Base-by-base conservation (phyloP, 30 jellyfish, hydroid and myxozoan genomes). In the Aurelia coerulea region DNA sequence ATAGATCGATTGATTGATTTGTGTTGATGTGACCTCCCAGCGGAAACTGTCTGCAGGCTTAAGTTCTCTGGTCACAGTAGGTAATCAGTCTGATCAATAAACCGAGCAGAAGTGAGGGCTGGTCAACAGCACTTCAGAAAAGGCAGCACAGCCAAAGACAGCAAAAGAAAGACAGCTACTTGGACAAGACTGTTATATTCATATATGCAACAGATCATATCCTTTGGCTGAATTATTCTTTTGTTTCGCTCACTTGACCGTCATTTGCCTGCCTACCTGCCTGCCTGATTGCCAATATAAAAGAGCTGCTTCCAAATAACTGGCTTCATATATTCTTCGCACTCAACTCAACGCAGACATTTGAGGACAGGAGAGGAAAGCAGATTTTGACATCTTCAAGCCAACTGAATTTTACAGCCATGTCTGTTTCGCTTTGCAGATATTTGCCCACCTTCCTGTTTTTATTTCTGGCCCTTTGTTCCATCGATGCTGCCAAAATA, bases 21-120 rank as follows among this genome's bases (percentile, higher is more conserved):
- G 84, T 75, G 91, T 88, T 88, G 96, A 88, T 88, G 34, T 81
- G 96, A 88, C 96, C 96, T 86, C 96, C 84, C 96, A 88, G 91
- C 96, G 96, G 96, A 88, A 88, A 79, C 96, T 73, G 96, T 88
- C 90, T 88, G 88, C 70, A 90, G 80, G 93, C 93, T 76, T 72
- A 59, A 64, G 91, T 70, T 71, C 75, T 88, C 79, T 58, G 84
- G 79, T 88, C 96, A 88, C 96, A 88, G 96, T 88, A 73, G 91
- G 96, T 60, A 88, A 58, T 60, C 90, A 62, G 96, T 62, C 96
- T 75, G 88, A 62, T 71, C 39, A 74, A 60, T 51, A 78, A 88
- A 88, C 91, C 76, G 74, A 16, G 84, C 65, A 15, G 65, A 52
- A 67, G 84, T 56, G 51, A 82, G 76, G 31, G 76, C 39, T 52